Base-by-base conservation (phyloP, 1,140 invertebrate species). In the Spodoptera frugiperda region DNA sequence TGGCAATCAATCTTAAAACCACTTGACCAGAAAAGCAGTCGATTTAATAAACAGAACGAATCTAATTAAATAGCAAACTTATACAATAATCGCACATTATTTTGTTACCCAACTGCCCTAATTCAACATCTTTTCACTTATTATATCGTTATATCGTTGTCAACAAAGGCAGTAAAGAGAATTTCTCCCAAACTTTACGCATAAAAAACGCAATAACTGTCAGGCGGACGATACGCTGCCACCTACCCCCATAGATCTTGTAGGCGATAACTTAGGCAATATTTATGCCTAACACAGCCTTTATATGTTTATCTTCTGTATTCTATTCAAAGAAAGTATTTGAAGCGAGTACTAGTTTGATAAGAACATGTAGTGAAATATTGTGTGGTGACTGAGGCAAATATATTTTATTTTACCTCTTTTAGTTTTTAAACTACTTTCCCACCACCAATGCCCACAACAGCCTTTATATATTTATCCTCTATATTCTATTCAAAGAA, bases 171-270 rank as follows among this genome's bases (percentile, higher is more conserved):
- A 72, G 82, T 82, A 84, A 88, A 88, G 87, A 83, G 82, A 87
- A 87, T 86, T 82, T 84, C 74, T 78, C 78, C 67, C 76, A 78
- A 81, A 83, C 73, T 84, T 85, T 70, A 78, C 80, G 76, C 80
- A 85, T 87, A 84, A 87, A 86, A 84, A 82, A 78, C 78, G 85
- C 80, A 88, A 88, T 88, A 86, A 86, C 82, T 87, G 87, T 86
- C 87, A 86, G 48, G 78, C 76, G 53, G 82, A 57, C 81, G 78
- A 82, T 84, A 83, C 78, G 77, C 73, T 70, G 65, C 81, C 63
- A 74, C 51, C 65, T 79, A 83, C 79, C 82, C 61, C 79, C 76
- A 84, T 86, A 87, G 85, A 83, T 85, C 81, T 85, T 81, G 73
- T 51, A 75, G 44, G 78, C 82, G 80, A 86, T 86, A 86, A 83